phyloP scores from a whole-genome alignment of 1,140 invertebrate species.

The Heterodera carotae region DNA sequence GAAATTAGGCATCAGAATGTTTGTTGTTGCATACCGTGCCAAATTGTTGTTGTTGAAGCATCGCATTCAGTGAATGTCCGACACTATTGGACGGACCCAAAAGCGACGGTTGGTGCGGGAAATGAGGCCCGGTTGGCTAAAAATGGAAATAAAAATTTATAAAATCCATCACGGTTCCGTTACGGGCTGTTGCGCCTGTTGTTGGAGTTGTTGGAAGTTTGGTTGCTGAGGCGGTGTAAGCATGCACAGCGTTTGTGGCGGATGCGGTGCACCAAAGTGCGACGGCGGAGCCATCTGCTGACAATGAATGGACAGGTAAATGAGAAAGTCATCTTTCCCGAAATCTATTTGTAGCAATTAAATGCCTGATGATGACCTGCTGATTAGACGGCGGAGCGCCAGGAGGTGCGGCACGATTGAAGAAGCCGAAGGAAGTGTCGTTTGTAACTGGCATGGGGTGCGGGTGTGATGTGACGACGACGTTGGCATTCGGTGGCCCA shows the following conservation, averaged over 20 bases:
- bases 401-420: constrained; percentile 33
- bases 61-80: constrained; percentile 4
- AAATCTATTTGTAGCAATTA: background rate
- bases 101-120: constrained; percentile 27
- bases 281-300: background rate
- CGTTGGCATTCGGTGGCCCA: background rate
- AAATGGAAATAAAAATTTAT: background rate
- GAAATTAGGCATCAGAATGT: background rate
- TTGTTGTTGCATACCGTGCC: constrained; percentile 7
- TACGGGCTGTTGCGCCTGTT: constrained; percentile 18
- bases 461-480: background rate
- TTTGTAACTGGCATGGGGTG: background rate
- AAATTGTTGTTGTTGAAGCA: constrained; percentile 23
- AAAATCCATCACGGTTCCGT: background rate
- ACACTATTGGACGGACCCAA: background rate
- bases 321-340: background rate
- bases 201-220: constrained; percentile 28
- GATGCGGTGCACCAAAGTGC: background rate
- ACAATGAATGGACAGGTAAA: background rate
- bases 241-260: background rate
- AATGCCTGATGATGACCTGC: background rate
- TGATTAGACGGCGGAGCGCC: background rate
- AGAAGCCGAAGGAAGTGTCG: constrained; percentile 39
- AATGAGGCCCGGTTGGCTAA: constrained; percentile 4
- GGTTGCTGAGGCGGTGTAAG: constrained; percentile 11